Conservation (phyloP, 2,113 vertebrate genomes). For the Lepisosteus oculatus region DNA sequence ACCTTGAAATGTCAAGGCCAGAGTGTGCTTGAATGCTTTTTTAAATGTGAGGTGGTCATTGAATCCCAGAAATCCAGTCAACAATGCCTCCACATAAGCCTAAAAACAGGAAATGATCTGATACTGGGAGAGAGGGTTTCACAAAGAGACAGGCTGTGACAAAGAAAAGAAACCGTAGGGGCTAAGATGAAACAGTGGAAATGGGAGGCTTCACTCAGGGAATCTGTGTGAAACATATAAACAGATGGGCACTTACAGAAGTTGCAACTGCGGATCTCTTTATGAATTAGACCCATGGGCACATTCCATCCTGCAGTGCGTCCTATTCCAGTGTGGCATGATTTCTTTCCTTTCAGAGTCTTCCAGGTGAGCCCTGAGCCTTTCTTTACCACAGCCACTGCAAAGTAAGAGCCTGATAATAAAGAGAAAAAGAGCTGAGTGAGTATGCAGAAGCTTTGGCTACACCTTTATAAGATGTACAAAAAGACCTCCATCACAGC, state of each 20-base stretch:
- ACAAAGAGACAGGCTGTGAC: too few species aligned
- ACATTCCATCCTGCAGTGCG: conserved; percentile 85
- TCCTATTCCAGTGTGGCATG: conserved; percentile 76
- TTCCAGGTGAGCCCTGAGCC: conserved; percentile 58
- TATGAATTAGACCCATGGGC: conserved; percentile 73
- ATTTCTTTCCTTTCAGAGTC: conserved; percentile 69
- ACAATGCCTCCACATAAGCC: not conserved
- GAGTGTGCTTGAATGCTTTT: too few species aligned
- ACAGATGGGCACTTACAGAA: conserved; percentile 63
- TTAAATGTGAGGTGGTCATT: too few species aligned
- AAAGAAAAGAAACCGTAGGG: too few species aligned
- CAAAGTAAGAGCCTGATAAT: conserved; percentile 56
- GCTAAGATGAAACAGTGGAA: too few species aligned
- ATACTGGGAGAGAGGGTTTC: not conserved
- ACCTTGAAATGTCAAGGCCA: too few species aligned
- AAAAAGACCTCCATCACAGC: too few species aligned
- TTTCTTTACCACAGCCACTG: conserved; percentile 81
- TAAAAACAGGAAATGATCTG: not conserved
- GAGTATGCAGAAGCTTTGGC: not conserved
- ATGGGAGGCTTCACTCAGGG: too few species aligned
- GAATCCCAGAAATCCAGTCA: not conserved
- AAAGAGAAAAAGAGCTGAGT: not conserved
- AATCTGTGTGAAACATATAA: too few species aligned
- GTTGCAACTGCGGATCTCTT: conserved; percentile 54
- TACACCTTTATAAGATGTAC: too few species aligned